A percentile compares a stretch with the other conserved stretches of the same genome.
Conservation (phyloP, 1,140 invertebrate species). For the Hyposmocoma kahamanoa region DNA sequence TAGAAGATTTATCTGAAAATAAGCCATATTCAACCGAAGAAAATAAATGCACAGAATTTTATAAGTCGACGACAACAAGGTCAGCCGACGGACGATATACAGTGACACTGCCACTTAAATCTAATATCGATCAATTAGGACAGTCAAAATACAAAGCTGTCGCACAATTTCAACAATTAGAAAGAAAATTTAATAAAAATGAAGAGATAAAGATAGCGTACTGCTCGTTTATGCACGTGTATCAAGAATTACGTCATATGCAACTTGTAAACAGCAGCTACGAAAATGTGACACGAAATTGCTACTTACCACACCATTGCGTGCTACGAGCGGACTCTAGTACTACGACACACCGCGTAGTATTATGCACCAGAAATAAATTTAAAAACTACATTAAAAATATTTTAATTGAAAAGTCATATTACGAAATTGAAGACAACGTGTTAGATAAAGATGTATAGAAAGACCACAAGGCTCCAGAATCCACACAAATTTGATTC, state of each 20-base stretch:
- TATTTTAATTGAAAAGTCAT: too few species aligned
- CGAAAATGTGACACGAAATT: background rate
- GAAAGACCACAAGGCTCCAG: too few species aligned
- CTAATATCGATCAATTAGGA: slow-evolving; percentile 1
- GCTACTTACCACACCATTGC: background rate
- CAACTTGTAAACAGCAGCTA: background rate
- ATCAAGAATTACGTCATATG: slow-evolving; percentile 2
- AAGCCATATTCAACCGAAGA: background rate
- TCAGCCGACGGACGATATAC: background rate
- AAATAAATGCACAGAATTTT: slow-evolving; percentile 1
- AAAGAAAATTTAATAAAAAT: slow-evolving; percentile 3
- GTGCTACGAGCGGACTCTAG: too few species aligned
- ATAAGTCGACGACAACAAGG: background rate
- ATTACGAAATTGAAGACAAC: too few species aligned
- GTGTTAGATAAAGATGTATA: too few species aligned
- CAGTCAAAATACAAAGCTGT: background rate
- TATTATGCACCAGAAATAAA: background rate
- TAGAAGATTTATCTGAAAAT: slow-evolving; percentile 3
- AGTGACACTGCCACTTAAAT: slow-evolving; percentile 3
- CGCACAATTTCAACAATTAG: background rate
- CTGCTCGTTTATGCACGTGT: background rate
- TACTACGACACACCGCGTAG: background rate
- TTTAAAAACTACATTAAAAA: too few species aligned
- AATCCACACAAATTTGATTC: too few species aligned
- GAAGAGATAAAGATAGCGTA: background rate